A percentile compares a stretch with the other conserved stretches of the same genome.
These are phyloP conservation scores for Enteromius paludinosus DNA, from an alignment of 2,797 vertebrate species.

Conservation along the genomic window DNA sequence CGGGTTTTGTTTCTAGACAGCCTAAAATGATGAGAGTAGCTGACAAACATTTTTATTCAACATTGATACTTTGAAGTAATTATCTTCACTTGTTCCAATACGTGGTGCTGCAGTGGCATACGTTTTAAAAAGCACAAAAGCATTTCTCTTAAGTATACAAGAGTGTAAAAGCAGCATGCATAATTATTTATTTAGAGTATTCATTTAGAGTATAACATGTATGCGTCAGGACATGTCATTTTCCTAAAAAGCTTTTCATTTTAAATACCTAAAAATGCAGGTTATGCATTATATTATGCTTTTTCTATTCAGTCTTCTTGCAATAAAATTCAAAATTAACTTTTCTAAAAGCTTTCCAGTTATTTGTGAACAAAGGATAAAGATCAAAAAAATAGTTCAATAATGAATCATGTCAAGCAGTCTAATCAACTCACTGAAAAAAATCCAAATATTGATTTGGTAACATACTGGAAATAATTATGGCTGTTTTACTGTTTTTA, in stretches of 20 bases:
- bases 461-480: neutral
- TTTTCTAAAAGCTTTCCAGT: neutral
- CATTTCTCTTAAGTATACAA: neutral
- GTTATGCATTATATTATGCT: neutral
- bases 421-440: neutral
- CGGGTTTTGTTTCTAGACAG: neutral
- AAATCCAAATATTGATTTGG: neutral
- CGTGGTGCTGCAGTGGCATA: neutral
- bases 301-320: neutral
- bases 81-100: neutral
- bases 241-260: neutral
- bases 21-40: neutral
- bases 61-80: neutral
- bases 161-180: neutral
- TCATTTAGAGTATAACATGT: neutral
- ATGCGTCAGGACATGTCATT: neutral
- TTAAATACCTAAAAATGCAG: neutral
- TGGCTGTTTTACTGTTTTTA: neutral
- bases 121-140: neutral
- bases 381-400: neutral
- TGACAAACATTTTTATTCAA: neutral
- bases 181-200: slow-evolving; percentile 15
- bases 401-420: neutral
- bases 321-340: neutral
- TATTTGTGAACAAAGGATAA: neutral